Evolutionary conservation across 2,888 invertebrate genomes (phyloP), one percentile per base, ranked within the genome.

Genomic region (Oscheius sp.): DNA sequence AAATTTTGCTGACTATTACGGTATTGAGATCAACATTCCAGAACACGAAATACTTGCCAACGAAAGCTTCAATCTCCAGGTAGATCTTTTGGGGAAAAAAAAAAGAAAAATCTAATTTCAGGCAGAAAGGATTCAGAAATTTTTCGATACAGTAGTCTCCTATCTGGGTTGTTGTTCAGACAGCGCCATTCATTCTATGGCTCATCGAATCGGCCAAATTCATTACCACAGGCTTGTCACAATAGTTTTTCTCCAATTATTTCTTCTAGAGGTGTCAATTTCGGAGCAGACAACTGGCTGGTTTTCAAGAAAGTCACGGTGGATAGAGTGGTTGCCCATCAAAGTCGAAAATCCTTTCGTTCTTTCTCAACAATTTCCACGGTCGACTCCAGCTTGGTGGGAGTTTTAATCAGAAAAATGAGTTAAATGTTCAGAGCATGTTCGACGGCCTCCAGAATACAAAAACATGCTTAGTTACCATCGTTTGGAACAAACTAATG

Each of bases 401-500:
- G n/a, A n/a, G n/a, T n/a, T 12, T 5, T 23, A 34, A n/a, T 31
- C 17, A 5, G n/a, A 6, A 20, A 5, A 8, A 52, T 20, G 12
- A 23, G 6, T 8, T 23, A 37, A 25, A 23, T 48, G 2, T 34
- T 58, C 42, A 58, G 58, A 58, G 39, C 15, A 39, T 58, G 20
- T 10, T 23, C 27, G 42, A 58, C 15, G 33, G 17, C 17, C 17
- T 45, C n/a, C 42, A 25, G 15, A 45, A 29, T 42, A 25, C 42
- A 10, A 42, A 45, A 10, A 17, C 45, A 10, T 34, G 64, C 23
- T 17, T 58, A 27, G 48, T 50, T 2, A 45, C 42, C 0, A 37
- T 74, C 12, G 74, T 74, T 39, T 76, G 76, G 76, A 74, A 74
- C 37, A 74, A 73, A 27, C 70, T 76, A 39, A 76, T 76, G 76